These are phyloP conservation scores for Rhinichthys osculus DNA, from an alignment of 2,797 vertebrate species.

Conservation along the genomic window DNA sequence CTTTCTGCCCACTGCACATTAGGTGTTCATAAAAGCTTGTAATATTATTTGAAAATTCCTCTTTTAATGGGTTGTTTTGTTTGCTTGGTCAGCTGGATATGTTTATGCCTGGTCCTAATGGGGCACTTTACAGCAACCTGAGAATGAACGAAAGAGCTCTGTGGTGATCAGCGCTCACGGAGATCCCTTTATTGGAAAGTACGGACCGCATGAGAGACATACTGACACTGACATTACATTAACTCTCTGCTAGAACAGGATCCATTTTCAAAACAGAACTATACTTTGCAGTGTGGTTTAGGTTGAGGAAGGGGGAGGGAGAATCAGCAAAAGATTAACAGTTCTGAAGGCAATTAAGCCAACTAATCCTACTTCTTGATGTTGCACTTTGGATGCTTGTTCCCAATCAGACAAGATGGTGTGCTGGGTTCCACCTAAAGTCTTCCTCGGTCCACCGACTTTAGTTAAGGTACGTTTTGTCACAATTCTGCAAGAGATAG, in stretches of 20 bases:
- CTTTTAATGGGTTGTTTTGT: slow-evolving; percentile 46
- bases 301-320: neutral
- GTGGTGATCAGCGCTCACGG: slow-evolving; percentile 22
- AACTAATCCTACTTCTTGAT: neutral
- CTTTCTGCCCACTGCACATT: neutral
- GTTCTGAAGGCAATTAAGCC: neutral
- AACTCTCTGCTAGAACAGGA: slow-evolving; percentile 37
- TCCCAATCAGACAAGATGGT: neutral
- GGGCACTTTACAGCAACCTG: slow-evolving; percentile 56
- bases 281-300: slow-evolving; percentile 6
- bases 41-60: slow-evolving; percentile 32
- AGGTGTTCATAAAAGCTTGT: slow-evolving; percentile 28
- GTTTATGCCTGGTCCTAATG: slow-evolving; percentile 49
- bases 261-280: slow-evolving; percentile 45
- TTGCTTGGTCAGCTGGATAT: slow-evolving; percentile 42
- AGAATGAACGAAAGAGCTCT: slow-evolving; percentile 46
- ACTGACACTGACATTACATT: slow-evolving; percentile 35
- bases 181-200: slow-evolving; percentile 50
- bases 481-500: too few relatives aligned
- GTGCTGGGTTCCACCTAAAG: too few relatives aligned
- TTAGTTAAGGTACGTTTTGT: neutral
- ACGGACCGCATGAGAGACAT: slow-evolving; percentile 37
- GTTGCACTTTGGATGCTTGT: neutral
- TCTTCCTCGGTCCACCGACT: neutral
- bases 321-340: neutral